Evolutionary conservation across 92 coral and sea anemone species (phyloP).

Genomic region (Porites lobata): DNA sequence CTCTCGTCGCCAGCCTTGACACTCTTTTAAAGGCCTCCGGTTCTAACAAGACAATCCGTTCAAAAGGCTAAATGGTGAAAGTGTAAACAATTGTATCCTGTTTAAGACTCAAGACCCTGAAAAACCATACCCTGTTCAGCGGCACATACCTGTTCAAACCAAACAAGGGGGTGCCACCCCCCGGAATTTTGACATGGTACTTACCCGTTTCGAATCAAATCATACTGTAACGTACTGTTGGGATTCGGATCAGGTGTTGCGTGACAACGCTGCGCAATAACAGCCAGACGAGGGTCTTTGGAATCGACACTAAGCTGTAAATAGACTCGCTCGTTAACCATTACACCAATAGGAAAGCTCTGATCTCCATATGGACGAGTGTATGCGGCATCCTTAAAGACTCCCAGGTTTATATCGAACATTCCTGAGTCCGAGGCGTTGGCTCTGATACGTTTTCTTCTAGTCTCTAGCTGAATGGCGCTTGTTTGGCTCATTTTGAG

Average conservation of each 20-base stretch:
- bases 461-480: conserved; percentile 75
- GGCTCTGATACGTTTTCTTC: conserved; percentile 73
- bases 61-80: no score
- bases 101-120: no score
- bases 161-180: no score
- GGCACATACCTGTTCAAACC: no score
- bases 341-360: conserved; percentile 87
- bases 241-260: conserved; percentile 92
- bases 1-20: no score
- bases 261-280: conserved; percentile 85
- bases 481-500: conserved; percentile 72
- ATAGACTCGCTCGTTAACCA: conserved; percentile 74
- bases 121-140: no score
- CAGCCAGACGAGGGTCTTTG: conserved; percentile 79
- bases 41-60: no score
- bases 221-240: conserved; percentile 75
- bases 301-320: conserved; percentile 78
- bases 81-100: no score
- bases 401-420: conserved; percentile 75
- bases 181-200: conserved; percentile 6
- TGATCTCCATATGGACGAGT: conserved; percentile 76
- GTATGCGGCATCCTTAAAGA: conserved; percentile 74
- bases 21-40: no score
- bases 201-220: conserved; percentile 82
- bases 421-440: conserved; percentile 80